These are phyloP conservation scores for Ladona fulva DNA, from an alignment of 1,140 invertebrate genomes.

Conservation along the genomic window DNA sequence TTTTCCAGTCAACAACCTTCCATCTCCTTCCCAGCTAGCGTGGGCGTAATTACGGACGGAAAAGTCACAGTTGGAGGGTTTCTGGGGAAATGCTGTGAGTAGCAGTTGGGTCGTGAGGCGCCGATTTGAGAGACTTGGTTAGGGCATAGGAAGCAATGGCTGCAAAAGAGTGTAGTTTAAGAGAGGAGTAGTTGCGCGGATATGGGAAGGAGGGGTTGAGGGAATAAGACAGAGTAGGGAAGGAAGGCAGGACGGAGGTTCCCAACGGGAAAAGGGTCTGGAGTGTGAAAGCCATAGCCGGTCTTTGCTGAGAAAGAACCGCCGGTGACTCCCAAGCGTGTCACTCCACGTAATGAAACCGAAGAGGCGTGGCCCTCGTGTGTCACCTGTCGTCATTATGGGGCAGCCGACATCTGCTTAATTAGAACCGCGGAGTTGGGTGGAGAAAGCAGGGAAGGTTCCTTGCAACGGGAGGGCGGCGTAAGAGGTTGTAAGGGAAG, in stretches of 20 bases:
- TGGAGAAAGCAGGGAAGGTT: neutral
- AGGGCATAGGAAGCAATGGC: neutral
- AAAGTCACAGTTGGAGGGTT: neutral
- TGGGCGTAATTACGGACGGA: neutral
- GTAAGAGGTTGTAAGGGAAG: too few relatives aligned
- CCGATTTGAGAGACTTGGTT: too few relatives aligned
- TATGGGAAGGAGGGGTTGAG: neutral
- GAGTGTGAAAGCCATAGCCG: neutral
- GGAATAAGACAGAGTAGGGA: neutral
- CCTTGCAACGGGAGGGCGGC: too few relatives aligned
- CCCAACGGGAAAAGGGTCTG: neutral
- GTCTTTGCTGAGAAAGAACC: neutral
- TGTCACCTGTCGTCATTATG: neutral
- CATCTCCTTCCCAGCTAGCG: neutral
- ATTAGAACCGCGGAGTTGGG: neutral
- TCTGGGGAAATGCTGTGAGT: neutral
- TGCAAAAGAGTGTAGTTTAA: neutral
- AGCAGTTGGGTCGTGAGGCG: neutral
- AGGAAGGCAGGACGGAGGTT: neutral
- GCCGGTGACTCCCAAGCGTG: neutral
- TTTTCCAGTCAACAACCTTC: neutral
- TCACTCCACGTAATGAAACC: neutral
- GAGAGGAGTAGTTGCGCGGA: neutral
- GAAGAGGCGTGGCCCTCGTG: neutral
- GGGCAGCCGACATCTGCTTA: slow-evolving; percentile 1